Conservation (phyloP, 1,140 invertebrate genomes). For the Belonocnema kinseyi region DNA sequence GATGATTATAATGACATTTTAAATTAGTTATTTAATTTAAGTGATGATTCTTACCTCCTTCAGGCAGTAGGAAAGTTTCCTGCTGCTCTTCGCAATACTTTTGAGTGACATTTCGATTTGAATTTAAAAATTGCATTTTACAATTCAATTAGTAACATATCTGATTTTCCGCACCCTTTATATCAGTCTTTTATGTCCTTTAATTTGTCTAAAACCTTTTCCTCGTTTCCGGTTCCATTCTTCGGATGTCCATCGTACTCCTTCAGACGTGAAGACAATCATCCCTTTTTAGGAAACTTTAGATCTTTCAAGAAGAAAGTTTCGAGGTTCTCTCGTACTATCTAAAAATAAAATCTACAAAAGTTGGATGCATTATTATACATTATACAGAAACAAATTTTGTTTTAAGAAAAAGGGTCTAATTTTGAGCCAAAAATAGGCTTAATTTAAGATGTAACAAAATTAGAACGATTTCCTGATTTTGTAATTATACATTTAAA, state of each 20-base stretch:
- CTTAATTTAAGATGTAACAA: too few species aligned
- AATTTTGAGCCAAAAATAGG: too few species aligned
- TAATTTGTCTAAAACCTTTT: not conserved
- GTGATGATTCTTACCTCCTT: conserved; percentile 57
- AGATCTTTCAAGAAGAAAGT: too few species aligned
- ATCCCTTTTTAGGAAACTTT: not conserved
- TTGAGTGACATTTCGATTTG: conserved; percentile 57
- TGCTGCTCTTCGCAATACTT: conserved; percentile 59
- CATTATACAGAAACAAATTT: too few species aligned
- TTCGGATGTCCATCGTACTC: not conserved
- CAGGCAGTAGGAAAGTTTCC: conserved; percentile 56
- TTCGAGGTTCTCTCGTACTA: too few species aligned
- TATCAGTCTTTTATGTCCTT: not conserved
- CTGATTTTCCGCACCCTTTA: not conserved
- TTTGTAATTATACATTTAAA: too few species aligned
- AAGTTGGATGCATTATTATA: too few species aligned
- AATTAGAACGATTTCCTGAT: too few species aligned
- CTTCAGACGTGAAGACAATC: not conserved
- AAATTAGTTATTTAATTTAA: conserved; percentile 6
- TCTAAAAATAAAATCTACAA: too few species aligned
- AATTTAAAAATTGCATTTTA: conserved; percentile 58
- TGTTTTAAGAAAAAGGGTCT: too few species aligned
- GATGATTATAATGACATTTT: not conserved
- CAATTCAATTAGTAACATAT: not conserved
- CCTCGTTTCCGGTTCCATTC: not conserved